phyloP scores from a whole-genome alignment of 2,113 vertebrate species.

The Neotragus moschatus region DNA sequence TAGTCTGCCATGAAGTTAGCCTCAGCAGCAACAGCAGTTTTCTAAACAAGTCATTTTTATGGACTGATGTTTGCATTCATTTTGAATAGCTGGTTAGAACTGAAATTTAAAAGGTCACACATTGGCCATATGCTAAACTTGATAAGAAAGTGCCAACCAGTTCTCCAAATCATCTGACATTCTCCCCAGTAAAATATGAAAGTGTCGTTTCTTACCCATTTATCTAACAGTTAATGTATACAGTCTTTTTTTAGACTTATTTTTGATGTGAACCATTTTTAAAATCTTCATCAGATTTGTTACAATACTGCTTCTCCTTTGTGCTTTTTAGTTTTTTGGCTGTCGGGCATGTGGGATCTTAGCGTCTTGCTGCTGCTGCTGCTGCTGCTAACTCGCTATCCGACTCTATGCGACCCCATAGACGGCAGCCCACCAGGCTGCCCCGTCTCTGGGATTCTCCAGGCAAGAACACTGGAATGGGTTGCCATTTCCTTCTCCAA shows the following conservation, averaged over 20 bases:
- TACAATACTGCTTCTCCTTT: neutral
- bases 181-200: neutral
- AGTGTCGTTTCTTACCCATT: neutral
- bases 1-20: neutral
- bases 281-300: neutral
- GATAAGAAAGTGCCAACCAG: neutral
- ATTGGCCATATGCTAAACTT: neutral
- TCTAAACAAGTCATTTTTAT: neutral
- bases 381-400: no score
- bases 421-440: no score
- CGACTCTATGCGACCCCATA: accelerated
- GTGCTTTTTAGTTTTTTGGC: neutral
- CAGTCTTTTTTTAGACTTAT: neutral
- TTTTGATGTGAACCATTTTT: neutral
- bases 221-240: neutral
- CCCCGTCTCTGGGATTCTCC: accelerated
- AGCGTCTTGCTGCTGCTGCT: neutral
- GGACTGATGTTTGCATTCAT: neutral
- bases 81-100: neutral
- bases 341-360: accelerated
- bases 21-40: neutral
- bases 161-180: neutral
- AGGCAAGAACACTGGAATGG: no score
- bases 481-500: no score
- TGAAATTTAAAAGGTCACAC: neutral